Percentiles rank a stretch among this genome's conserved stretches.
These are phyloP conservation scores for Zosterops hypoxanthus DNA, from an alignment of 2,113 vertebrate species.

Conservation along the genomic window DNA sequence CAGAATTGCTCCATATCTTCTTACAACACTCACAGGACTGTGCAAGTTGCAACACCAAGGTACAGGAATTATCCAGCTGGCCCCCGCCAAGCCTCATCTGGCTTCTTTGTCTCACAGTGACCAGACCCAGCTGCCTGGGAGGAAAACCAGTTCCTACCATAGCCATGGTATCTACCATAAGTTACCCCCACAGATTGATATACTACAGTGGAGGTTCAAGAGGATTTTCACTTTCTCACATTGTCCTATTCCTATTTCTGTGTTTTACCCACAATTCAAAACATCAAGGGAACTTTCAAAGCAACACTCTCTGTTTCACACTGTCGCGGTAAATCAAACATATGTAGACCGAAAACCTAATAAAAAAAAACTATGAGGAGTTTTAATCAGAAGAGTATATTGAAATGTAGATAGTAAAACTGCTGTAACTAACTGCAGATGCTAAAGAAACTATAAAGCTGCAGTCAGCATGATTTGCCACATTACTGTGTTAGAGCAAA, in stretches of 20 bases:
- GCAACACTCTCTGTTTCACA: constrained; percentile 46
- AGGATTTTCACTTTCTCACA: background rate
- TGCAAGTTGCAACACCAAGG: background rate
- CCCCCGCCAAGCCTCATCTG: background rate
- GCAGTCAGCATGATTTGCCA: constrained; percentile 3
- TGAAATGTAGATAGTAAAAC: constrained; percentile 78
- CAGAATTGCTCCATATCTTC: constrained; percentile 17
- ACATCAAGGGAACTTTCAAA: constrained; percentile 60
- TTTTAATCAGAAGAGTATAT: constrained; percentile 78
- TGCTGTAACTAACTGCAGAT: constrained; percentile 74
- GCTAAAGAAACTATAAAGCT: constrained; percentile 68
- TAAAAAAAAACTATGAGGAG: constrained; percentile 71
- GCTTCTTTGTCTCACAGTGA: background rate
- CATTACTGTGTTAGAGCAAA: constrained; percentile 3
- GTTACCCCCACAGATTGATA: background rate
- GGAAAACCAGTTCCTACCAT: background rate
- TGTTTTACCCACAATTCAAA: constrained; percentile 6
- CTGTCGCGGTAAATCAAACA: constrained; percentile 60
- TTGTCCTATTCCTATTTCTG: background rate
- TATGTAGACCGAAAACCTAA: constrained; percentile 55
- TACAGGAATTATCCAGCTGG: background rate
- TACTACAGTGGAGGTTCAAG: background rate
- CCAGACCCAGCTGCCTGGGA: background rate
- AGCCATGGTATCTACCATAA: background rate
- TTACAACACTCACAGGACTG: background rate